Evolutionary conservation across 2,113 vertebrate species (phyloP).

Genomic region (Xenus cinereus): DNA sequence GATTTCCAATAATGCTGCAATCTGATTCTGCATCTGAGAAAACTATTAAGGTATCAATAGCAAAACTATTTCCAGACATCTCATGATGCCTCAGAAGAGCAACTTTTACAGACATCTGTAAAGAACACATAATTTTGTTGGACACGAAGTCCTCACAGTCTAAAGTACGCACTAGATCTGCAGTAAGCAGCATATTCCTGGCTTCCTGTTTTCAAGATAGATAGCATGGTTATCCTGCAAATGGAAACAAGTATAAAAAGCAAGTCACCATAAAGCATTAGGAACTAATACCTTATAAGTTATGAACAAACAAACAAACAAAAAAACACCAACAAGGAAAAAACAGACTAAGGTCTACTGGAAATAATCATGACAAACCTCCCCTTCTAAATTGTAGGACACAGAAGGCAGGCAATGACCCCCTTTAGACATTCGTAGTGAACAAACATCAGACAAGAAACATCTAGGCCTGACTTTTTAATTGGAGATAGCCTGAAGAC

Average conservation of each 20-base stretch:
- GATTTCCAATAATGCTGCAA: not conserved
- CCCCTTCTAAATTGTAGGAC: not conserved
- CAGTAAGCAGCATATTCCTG: not conserved
- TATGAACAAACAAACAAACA: not conserved
- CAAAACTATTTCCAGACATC: not conserved
- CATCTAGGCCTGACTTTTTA: not conserved
- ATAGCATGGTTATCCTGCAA: not conserved
- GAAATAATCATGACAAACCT: not conserved
- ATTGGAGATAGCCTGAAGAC: not conserved
- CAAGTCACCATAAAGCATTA: not conserved
- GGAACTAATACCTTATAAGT: not conserved
- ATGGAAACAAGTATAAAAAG: not conserved
- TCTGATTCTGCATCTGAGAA: not conserved
- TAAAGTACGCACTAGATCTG: not conserved
- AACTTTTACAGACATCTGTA: not conserved
- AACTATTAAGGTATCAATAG: not conserved
- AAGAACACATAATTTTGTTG: not conserved
- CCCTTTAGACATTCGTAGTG: not conserved
- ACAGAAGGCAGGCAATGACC: not conserved
- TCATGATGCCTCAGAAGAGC: not conserved
- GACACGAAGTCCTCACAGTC: not conserved
- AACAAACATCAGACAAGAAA: not conserved
- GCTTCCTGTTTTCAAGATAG: not conserved
- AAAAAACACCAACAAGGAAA: accelerated
- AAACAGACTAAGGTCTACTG: not conserved